Percentiles rank a stretch among this genome's conserved stretches.
Evolutionary conservation across 1,140 invertebrate genomes (phyloP).

Genomic region (Brachionus paranguensis): DNA sequence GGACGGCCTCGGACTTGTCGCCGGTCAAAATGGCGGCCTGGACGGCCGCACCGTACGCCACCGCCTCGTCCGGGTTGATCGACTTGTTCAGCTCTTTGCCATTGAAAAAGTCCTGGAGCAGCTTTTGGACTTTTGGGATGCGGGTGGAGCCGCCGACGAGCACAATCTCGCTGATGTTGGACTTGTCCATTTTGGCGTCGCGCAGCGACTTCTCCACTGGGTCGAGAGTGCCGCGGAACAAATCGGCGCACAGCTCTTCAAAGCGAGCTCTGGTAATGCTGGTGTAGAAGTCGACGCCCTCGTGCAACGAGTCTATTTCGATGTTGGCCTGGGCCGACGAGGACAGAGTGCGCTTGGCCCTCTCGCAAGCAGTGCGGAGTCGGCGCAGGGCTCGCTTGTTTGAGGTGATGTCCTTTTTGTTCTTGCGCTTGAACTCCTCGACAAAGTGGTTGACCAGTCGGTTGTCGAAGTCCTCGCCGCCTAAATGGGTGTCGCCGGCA

Average conservation of each 20-base stretch:
- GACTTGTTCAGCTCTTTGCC: slow-evolving; percentile 90
- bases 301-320: slow-evolving; percentile 77
- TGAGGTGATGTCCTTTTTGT: slow-evolving; percentile 82
- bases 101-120: slow-evolving; percentile 87
- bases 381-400: slow-evolving; percentile 88
- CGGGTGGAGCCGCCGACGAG: slow-evolving; percentile 93
- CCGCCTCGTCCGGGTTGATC: slow-evolving; percentile 75
- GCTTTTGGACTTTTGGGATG: slow-evolving; percentile 93
- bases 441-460: slow-evolving; percentile 91
- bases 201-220: slow-evolving; percentile 87
- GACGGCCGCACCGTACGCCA: slow-evolving; percentile 74
- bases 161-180: slow-evolving; percentile 85
- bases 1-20: slow-evolving; percentile 84
- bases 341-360: slow-evolving; percentile 88
- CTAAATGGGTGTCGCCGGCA: slow-evolving; percentile 94
- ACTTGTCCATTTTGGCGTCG: slow-evolving; percentile 88
- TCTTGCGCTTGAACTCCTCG: slow-evolving; percentile 92
- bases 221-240: slow-evolving; percentile 79
- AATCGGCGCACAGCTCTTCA: slow-evolving; percentile 72
- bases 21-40: slow-evolving; percentile 78
- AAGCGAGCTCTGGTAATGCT: slow-evolving; percentile 77
- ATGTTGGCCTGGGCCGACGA: slow-evolving; percentile 77
- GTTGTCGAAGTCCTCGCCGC: slow-evolving; percentile 95
- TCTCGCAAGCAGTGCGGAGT: slow-evolving; percentile 84
- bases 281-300: slow-evolving; percentile 93